Conservation (phyloP, 2,888 invertebrate species). For the Axea sp. region DNA sequence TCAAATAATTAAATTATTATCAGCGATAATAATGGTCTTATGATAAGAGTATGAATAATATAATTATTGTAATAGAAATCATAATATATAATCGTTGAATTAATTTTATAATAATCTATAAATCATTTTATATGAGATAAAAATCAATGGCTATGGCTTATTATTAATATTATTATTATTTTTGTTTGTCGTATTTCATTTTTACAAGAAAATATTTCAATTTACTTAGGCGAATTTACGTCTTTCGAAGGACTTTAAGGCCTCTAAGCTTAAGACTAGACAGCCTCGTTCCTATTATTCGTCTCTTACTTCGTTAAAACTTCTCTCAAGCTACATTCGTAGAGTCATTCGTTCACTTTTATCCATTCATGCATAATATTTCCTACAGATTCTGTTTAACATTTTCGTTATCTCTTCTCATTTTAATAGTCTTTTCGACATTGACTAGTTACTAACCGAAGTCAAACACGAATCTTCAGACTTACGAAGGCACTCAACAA, state of each 20-base stretch:
- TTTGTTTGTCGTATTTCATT: conserved; percentile 47
- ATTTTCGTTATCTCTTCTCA: conserved; percentile 50
- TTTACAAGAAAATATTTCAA: conserved; percentile 63
- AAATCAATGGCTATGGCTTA: conserved; percentile 52
- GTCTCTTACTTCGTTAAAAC: conserved; percentile 58
- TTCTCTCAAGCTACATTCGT: conserved; percentile 58
- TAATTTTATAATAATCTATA: conserved; percentile 51
- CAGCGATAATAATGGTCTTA: conserved; percentile 69
- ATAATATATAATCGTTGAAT: conserved; percentile 59
- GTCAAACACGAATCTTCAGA: conserved; percentile 64
- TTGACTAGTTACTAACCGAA: conserved; percentile 78
- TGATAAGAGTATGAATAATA: conserved; percentile 66
- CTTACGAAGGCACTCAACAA: conserved; percentile 64
- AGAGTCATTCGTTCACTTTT: conserved; percentile 54
- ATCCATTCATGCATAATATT: conserved; percentile 57
- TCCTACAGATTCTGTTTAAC: conserved; percentile 61
- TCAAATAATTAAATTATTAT: conserved; percentile 67
- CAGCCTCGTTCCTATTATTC: conserved; percentile 71
- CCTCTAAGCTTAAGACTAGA: conserved; percentile 76
- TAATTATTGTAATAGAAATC: conserved; percentile 66
- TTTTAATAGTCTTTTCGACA: conserved; percentile 64
- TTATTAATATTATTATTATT: no score
- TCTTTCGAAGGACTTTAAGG: conserved; percentile 71
- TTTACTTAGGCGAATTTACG: conserved; percentile 55
- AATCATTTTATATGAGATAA: conserved; percentile 58